Conservation (phyloP, 2,888 invertebrate genomes). For the Glaucopsyche alexis region DNA sequence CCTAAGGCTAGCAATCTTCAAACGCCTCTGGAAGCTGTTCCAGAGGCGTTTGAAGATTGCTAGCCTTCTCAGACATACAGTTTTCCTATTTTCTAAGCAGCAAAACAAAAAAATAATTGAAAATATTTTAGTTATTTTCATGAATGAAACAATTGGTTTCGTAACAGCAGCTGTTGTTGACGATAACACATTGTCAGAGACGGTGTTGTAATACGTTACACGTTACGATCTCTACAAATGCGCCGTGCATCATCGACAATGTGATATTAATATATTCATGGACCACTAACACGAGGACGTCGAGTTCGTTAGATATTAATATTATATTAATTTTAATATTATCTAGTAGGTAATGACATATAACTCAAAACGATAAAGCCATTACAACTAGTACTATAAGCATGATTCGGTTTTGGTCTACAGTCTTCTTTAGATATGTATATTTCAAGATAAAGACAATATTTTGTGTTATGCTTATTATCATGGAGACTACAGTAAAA, state of each 20-base stretch:
- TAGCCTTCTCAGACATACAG: no score
- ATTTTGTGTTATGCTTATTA: no score
- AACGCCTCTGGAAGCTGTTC: no score
- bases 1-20: no score
- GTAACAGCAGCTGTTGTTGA: slow-evolving; percentile 10
- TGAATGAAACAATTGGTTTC: slow-evolving; percentile 5
- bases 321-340: neutral
- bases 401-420: no score
- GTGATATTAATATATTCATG: slow-evolving; percentile 13
- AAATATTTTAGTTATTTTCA: neutral
- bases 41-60: no score
- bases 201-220: neutral
- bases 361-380: neutral
- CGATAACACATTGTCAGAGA: neutral
- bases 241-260: neutral
- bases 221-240: slow-evolving; percentile 8
- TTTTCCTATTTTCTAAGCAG: no score
- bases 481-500: no score
- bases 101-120: no score
- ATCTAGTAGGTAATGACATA: neutral
- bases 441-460: no score
- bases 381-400: neutral
- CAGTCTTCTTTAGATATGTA: no score
- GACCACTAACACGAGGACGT: slow-evolving; percentile 6
- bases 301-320: slow-evolving; percentile 7